Percentiles rank a stretch among this genome's conserved stretches.
Conservation (phyloP, 2,888 invertebrate genomes). For the Drosophila tanythrix region DNA sequence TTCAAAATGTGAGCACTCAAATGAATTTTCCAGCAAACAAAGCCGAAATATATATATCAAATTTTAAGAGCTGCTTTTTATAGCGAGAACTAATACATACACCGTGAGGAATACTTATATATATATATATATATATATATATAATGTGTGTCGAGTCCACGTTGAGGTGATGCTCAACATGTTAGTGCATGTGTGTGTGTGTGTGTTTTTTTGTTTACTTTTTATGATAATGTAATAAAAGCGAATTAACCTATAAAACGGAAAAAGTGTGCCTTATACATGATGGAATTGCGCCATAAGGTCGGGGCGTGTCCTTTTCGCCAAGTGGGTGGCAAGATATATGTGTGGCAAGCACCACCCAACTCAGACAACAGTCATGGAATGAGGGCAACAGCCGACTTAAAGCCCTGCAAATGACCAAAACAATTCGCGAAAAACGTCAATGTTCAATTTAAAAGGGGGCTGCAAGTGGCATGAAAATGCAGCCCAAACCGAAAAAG, state of each 20-base stretch:
- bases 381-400: conserved; percentile 40
- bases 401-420: conserved; percentile 64
- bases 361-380: conserved; percentile 13
- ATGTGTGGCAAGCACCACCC: conserved; percentile 40
- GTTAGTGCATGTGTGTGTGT: conserved; percentile 49
- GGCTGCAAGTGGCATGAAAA: background rate
- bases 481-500: background rate
- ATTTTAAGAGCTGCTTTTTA: conserved; percentile 70
- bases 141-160: conserved; percentile 24
- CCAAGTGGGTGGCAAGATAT: conserved; percentile 44
- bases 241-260: conserved; percentile 83
- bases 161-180: conserved; percentile 48
- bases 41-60: conserved; percentile 41
- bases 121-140: background rate
- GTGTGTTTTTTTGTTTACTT: conserved; percentile 46
- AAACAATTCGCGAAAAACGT: conserved; percentile 53
- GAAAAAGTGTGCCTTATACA: conserved; percentile 75
- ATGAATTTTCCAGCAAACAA: conserved; percentile 19
- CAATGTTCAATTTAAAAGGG: conserved; percentile 65
- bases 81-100: conserved; percentile 57
- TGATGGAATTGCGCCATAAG: conserved; percentile 79
- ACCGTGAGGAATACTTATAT: background rate
- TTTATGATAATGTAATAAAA: conserved; percentile 83
- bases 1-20: conserved; percentile 33
- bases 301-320: conserved; percentile 73